Conservation (phyloP, 2,797 vertebrate genomes). For the Nannoperca obscura region DNA sequence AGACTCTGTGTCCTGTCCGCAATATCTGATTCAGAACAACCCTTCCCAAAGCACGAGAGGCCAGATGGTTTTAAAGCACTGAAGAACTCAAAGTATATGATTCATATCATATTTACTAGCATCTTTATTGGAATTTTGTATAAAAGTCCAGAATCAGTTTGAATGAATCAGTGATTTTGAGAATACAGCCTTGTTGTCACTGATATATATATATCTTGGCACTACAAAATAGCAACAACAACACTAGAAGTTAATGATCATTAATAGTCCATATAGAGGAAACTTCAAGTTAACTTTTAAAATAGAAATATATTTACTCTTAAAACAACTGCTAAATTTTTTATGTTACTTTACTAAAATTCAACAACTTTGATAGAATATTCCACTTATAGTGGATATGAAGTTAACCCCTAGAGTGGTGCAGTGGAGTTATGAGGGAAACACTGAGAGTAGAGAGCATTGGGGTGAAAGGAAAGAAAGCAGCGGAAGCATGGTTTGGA, state of each 20-base stretch:
- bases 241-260: slow-evolving; percentile 11
- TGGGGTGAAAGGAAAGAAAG: slow-evolving; percentile 15
- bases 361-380: slow-evolving; percentile 64
- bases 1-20: slow-evolving; percentile 16
- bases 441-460: slow-evolving; percentile 15
- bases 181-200: slow-evolving; percentile 2
- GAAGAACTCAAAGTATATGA: not conserved
- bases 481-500: slow-evolving; percentile 1
- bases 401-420: slow-evolving; percentile 44
- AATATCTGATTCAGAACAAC: slow-evolving; percentile 14
- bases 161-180: not conserved
- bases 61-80: slow-evolving; percentile 1
- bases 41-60: slow-evolving; percentile 8
- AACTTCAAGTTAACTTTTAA: slow-evolving; percentile 27
- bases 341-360: slow-evolving; percentile 52
- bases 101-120: slow-evolving; percentile 5
- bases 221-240: slow-evolving; percentile 21
- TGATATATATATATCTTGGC: not conserved
- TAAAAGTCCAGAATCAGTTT: not conserved
- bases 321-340: slow-evolving; percentile 48
- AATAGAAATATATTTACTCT: slow-evolving; percentile 33
- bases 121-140: not conserved
- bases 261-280: slow-evolving; percentile 1
- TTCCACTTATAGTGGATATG: slow-evolving; percentile 50
- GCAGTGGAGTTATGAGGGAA: slow-evolving; percentile 29